Base-by-base conservation (phyloP, 2,888 invertebrate genomes). In the Tachina fera region DNA sequence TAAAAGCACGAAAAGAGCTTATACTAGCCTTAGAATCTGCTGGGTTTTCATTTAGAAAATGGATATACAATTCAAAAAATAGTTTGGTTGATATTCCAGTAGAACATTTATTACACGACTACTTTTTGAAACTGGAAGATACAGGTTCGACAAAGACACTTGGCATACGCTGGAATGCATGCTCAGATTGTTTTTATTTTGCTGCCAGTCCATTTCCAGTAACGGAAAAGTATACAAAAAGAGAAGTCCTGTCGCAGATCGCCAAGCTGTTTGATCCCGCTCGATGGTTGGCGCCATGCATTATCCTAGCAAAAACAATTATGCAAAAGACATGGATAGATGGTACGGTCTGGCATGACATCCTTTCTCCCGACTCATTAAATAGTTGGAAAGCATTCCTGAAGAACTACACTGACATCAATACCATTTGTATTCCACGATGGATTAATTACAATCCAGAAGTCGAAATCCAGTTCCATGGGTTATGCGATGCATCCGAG, bases 211-310 rank as follows among this genome's bases (percentile, higher is more conserved):
- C 49, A 1, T 31, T 78, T 10, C 22, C 39, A 1, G 22, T 39
- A 1, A 14, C 51, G 13, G 8, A 9, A 1, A 10, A 11, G 8
- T 77, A 71, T 39, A 87, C 84, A 1, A 87, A 87, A 70, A 58
- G 87, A 41, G 68, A 77, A 49, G 83, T 76, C 8, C 61, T 87
- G 1, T 83, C 86, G 0, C n/a, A 16, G 13, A 87, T 86, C 3
- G 86, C 88, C 0, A 84, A 80, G n/a, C 14, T 88, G 6, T 87
- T 84, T 16, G 85, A 87, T 71, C 86, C 86, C 9, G 82, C 82
- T 3, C 80, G 86, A 2, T 87, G 81, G 81, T 41, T 87, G 14
- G 84, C 85, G 6, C 87, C 87, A 0, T 39, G 84, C 1, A 68
- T 87, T 11, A 61, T 87, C 2, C 16, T 67, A 0, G 84, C 88